A percentile compares a stretch with the other conserved stretches of the same genome.
These are phyloP conservation scores for Eupithecia vulgata DNA, from an alignment of 2,888 invertebrate species.

Conservation along the genomic window DNA sequence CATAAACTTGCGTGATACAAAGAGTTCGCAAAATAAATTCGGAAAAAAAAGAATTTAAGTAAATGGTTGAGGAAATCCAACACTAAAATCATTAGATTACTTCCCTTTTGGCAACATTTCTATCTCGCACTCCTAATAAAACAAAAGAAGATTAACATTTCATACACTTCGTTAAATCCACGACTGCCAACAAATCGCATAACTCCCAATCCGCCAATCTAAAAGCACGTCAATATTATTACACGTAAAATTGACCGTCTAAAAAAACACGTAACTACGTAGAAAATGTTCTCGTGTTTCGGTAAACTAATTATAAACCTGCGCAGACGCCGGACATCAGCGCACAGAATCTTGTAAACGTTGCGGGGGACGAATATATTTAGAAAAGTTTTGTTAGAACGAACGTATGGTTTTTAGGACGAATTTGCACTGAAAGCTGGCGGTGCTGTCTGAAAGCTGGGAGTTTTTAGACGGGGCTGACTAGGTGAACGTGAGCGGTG, in stretches of 20 bases:
- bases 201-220: slow-evolving; percentile 3
- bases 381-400: slow-evolving; percentile 29
- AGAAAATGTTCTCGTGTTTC: slow-evolving; percentile 32
- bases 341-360: slow-evolving; percentile 40
- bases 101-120: neutral
- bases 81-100: neutral
- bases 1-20: too few species aligned
- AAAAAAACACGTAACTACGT: slow-evolving; percentile 14
- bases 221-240: slow-evolving; percentile 5
- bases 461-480: neutral
- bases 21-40: too few species aligned
- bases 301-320: slow-evolving; percentile 29
- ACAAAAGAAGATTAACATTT: neutral
- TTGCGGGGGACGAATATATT: slow-evolving; percentile 57
- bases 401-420: slow-evolving; percentile 31
- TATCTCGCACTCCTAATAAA: neutral
- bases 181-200: neutral
- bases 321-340: slow-evolving; percentile 24
- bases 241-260: neutral
- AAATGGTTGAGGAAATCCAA: neutral
- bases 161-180: neutral
- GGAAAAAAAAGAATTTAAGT: neutral
- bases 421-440: slow-evolving; percentile 36
- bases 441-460: neutral
- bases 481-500: neutral